These are phyloP conservation scores for Polyommatus iphigenia DNA, from an alignment of 2,888 invertebrate species.

Conservation along the genomic window DNA sequence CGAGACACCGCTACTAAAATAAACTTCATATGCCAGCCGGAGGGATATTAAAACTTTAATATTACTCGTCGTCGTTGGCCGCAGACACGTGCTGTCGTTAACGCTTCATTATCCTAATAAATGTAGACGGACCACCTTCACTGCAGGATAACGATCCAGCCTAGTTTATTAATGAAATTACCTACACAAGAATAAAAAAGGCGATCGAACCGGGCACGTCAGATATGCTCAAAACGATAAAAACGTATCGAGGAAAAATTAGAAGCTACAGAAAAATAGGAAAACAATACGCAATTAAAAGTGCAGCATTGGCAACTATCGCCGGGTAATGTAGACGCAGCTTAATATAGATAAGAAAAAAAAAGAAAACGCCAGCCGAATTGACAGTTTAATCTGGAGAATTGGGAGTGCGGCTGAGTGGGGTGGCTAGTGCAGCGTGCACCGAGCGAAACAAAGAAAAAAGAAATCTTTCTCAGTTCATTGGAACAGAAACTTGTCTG, in stretches of 20 bases:
- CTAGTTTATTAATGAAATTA: not conserved
- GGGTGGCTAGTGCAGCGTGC: constrained; percentile 40
- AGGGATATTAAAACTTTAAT: constrained; percentile 18
- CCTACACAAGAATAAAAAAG: not conserved
- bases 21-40: constrained; percentile 17
- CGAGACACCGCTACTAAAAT: constrained; percentile 20
- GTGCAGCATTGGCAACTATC: constrained; percentile 29
- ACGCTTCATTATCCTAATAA: constrained; percentile 14
- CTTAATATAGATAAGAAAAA: constrained; percentile 48
- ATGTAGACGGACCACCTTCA: constrained; percentile 9
- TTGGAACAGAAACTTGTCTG: constrained; percentile 44
- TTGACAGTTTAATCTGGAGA: constrained; percentile 73
- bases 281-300: constrained; percentile 18
- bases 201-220: not conserved
- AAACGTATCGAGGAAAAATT: not conserved
- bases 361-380: constrained; percentile 52
- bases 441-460: constrained; percentile 41
- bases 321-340: constrained; percentile 35
- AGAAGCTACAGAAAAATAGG: not conserved
- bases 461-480: constrained; percentile 44
- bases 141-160: not conserved
- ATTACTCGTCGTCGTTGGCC: constrained; percentile 16
- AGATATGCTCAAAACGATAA: not conserved
- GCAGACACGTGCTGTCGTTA: constrained; percentile 15
- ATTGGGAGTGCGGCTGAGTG: constrained; percentile 54